Evolutionary conservation across 2,113 vertebrate genomes (phyloP).

Genomic region (Meles meles): DNA sequence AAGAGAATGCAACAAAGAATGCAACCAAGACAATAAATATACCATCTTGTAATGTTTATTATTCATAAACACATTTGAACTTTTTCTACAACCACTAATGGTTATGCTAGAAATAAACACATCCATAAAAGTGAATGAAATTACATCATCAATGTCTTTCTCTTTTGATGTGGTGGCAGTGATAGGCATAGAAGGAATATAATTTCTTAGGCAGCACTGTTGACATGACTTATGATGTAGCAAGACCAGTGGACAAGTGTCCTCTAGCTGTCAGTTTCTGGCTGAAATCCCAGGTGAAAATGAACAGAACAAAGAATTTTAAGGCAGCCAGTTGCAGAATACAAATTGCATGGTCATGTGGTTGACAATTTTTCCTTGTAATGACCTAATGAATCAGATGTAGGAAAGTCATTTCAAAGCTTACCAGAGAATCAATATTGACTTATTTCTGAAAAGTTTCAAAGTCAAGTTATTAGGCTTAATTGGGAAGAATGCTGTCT

Average conservation of each 20-base stretch:
- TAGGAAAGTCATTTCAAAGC: conserved; percentile 25
- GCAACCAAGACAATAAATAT: not conserved
- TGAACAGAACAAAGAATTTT: not conserved
- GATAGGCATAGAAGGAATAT: conserved; percentile 53
- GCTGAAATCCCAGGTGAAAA: conserved; percentile 51
- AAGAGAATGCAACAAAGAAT: not conserved
- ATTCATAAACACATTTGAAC: not conserved
- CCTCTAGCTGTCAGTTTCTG: conserved; percentile 56
- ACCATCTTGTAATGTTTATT: not conserved
- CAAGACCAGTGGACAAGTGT: conserved; percentile 1
- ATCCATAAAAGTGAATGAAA: conserved; percentile 1
- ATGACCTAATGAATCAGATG: not conserved
- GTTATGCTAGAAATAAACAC: conserved; percentile 32
- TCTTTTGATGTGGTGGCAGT: conserved; percentile 36
- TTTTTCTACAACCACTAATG: not conserved
- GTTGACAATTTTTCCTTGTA: conserved; percentile 16
- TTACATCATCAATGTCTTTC: conserved; percentile 23
- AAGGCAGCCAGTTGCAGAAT: not conserved
- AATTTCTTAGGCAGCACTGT: conserved; percentile 57
- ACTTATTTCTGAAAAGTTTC: conserved; percentile 49
- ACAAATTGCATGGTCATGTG: not conserved
- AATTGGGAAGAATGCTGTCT: not conserved
- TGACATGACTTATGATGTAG: conserved; percentile 56
- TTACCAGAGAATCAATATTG: conserved; percentile 26
- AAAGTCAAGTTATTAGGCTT: not conserved